Conservation (phyloP, 1,140 invertebrate species). For the Drosophila saltans region DNA sequence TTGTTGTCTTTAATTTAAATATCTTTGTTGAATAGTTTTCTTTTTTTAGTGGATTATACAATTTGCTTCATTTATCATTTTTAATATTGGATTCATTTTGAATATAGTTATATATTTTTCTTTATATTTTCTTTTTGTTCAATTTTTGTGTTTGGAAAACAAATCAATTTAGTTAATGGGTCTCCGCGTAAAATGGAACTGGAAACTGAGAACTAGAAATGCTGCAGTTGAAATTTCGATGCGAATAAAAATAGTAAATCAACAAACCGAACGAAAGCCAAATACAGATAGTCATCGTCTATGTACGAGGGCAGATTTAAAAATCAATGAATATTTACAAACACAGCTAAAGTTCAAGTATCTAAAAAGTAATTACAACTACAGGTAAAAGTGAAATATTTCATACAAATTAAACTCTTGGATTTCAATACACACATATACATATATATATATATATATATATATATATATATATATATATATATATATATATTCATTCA, state of each 20-base stretch:
- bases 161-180: slow-evolving; percentile 63
- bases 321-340: too few species aligned
- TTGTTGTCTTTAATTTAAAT: too few species aligned
- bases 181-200: slow-evolving; percentile 9
- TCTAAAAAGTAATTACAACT: too few species aligned
- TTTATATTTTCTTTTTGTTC: background rate
- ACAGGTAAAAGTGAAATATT: too few species aligned
- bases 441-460: too few species aligned
- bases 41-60: background rate
- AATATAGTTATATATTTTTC: background rate
- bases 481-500: too few species aligned
- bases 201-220: slow-evolving; percentile 15
- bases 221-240: slow-evolving; percentile 18
- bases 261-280: slow-evolving; percentile 41
- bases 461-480: too few species aligned
- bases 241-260: slow-evolving; percentile 40
- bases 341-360: too few species aligned
- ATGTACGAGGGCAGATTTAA: background rate
- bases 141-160: slow-evolving; percentile 48
- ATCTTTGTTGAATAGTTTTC: background rate
- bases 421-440: too few species aligned
- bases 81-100: slow-evolving; percentile 9
- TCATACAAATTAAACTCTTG: too few species aligned
- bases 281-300: slow-evolving; percentile 25
- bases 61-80: slow-evolving; percentile 15